phyloP scores from a whole-genome alignment of 2,113 vertebrate genomes.

The Dipodomys merriami region DNA sequence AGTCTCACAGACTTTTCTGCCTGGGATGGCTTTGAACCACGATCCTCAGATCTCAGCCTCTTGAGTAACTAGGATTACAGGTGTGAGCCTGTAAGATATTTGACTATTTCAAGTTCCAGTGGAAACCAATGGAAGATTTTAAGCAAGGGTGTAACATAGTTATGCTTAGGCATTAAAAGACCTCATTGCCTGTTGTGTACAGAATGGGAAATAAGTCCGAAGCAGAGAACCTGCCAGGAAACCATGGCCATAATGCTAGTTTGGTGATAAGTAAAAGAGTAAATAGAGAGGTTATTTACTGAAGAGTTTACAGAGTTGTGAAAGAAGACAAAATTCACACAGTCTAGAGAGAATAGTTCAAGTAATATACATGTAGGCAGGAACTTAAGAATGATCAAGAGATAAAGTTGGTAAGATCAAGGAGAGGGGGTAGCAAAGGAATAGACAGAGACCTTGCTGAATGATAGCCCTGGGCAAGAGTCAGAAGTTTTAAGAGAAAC shows the following conservation, averaged over 20 bases:
- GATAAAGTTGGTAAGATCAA: background rate
- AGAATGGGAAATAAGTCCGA: background rate
- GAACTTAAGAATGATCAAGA: constrained; percentile 18
- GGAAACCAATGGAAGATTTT: constrained; percentile 19
- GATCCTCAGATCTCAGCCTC: too few species aligned
- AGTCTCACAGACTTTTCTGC: too few species aligned
- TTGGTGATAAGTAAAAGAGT: background rate
- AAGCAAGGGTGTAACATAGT: background rate
- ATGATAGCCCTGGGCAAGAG: background rate
- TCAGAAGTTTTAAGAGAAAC: constrained; percentile 34
- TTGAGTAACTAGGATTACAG: too few species aligned
- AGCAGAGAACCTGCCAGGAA: background rate
- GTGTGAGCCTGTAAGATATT: background rate
- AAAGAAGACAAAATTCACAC: background rate
- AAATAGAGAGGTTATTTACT: background rate
- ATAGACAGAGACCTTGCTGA: background rate
- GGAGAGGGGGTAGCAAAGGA: background rate
- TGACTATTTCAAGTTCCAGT: constrained; percentile 31
- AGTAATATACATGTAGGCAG: background rate
- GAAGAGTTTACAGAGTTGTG: background rate
- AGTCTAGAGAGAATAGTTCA: constrained; percentile 10
- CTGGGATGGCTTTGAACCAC: too few species aligned
- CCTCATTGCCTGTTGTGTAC: background rate
- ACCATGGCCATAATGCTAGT: background rate
- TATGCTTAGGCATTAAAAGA: constrained; percentile 29